phyloP scores from a whole-genome alignment of 2,888 invertebrate genomes.

The Caenorhabditis macrosperma region DNA sequence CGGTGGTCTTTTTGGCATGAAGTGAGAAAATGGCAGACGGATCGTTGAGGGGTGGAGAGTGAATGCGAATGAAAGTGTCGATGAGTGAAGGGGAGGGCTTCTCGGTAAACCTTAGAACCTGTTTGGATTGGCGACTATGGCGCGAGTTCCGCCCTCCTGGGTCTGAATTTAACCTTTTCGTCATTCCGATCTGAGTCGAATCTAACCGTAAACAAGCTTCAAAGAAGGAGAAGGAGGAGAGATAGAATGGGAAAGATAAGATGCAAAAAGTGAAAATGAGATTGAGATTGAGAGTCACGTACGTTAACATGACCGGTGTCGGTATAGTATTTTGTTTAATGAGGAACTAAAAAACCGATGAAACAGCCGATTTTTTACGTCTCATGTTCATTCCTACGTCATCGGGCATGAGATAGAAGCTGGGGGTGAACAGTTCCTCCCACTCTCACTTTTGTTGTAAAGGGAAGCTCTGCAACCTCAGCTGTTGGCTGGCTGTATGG shows the following conservation, averaged over 20 bases:
- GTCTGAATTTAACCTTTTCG: slow-evolving; percentile 43
- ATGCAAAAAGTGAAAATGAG: slow-evolving; percentile 12
- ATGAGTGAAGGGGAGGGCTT: slow-evolving; percentile 19
- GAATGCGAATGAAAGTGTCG: slow-evolving; percentile 20
- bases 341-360: slow-evolving; percentile 29
- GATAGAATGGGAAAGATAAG: slow-evolving; percentile 16
- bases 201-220: slow-evolving; percentile 44
- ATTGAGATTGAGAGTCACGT: slow-evolving; percentile 6
- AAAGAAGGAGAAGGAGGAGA: slow-evolving; percentile 18
- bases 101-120: slow-evolving; percentile 56
- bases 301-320: background rate
- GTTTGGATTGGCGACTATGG: slow-evolving; percentile 25
- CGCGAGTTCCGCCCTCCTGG: slow-evolving; percentile 37
- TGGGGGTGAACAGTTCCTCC: too few species aligned
- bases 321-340: slow-evolving; percentile 34
- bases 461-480: too few species aligned
- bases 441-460: too few species aligned
- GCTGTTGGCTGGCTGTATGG: background rate
- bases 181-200: background rate
- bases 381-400: background rate
- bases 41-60: background rate
- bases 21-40: slow-evolving; percentile 6
- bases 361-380: slow-evolving; percentile 36
- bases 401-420: background rate
- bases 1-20: too few species aligned